phyloP scores from a whole-genome alignment of 2,797 vertebrate species.

The Hippoglossus hippoglossus region DNA sequence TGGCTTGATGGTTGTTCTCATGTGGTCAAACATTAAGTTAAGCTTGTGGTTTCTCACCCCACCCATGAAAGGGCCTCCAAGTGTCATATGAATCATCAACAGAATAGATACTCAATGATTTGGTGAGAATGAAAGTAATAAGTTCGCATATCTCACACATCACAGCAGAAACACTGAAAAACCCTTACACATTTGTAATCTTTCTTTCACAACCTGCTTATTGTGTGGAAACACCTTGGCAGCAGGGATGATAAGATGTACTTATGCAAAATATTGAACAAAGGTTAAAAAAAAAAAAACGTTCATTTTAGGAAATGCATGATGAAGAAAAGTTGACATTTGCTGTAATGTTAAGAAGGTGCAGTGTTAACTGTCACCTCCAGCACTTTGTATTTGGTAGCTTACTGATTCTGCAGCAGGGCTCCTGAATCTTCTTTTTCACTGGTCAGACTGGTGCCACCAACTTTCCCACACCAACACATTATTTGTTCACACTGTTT shows the following conservation, averaged over 20 bases:
- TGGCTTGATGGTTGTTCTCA: neutral
- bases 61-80: slow-evolving; percentile 15
- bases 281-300: too few species aligned
- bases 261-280: too few species aligned
- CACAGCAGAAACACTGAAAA: slow-evolving; percentile 16
- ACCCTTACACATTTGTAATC: slow-evolving; percentile 1
- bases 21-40: slow-evolving; percentile 14
- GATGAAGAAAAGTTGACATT: neutral
- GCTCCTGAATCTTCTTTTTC: too few species aligned
- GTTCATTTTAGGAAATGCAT: too few species aligned
- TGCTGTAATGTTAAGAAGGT: neutral
- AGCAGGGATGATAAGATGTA: neutral
- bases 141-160: slow-evolving; percentile 8
- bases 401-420: too few species aligned
- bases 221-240: neutral
- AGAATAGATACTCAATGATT: slow-evolving; percentile 13
- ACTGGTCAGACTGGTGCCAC: too few species aligned
- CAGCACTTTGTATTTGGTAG: neutral
- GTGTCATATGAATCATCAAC: slow-evolving; percentile 44
- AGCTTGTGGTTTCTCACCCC: slow-evolving; percentile 2
- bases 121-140: neutral
- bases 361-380: neutral
- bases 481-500: too few species aligned
- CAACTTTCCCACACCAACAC: too few species aligned
- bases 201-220: slow-evolving; percentile 18